phyloP scores from a whole-genome alignment of 2,113 vertebrate species.

The Sander vitreus region DNA sequence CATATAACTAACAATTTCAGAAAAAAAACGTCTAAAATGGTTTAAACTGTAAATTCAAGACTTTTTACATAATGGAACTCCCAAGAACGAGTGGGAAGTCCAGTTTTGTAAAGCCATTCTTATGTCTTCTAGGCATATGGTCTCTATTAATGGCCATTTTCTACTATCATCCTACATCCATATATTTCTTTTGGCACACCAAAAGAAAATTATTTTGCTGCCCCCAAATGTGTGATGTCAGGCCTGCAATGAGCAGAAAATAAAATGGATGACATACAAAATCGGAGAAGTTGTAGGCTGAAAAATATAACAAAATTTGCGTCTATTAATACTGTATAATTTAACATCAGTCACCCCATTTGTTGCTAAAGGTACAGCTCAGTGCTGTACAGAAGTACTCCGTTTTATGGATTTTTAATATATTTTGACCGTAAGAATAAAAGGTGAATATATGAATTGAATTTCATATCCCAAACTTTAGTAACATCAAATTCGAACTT shows the following conservation, averaged over 20 bases:
- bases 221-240: neutral
- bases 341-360: neutral
- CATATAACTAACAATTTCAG: conserved; percentile 5
- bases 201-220: neutral
- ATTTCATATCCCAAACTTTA: neutral
- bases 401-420: neutral
- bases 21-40: neutral
- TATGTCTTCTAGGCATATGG: neutral
- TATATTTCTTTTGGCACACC: no score
- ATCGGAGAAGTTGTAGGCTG: neutral
- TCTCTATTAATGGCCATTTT: neutral
- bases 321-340: neutral
- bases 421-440: neutral
- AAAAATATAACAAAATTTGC: neutral
- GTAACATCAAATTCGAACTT: neutral
- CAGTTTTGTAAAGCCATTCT: neutral
- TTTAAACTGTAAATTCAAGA: neutral
- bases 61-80: neutral
- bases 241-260: neutral
- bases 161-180: no score
- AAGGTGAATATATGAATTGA: neutral
- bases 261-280: neutral
- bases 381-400: neutral
- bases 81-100: neutral
- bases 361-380: neutral